Evolutionary conservation across 2,888 invertebrate genomes (phyloP), one percentile per base, ranked within the genome.

Genomic region (Sceliomorpha sp.): DNA sequence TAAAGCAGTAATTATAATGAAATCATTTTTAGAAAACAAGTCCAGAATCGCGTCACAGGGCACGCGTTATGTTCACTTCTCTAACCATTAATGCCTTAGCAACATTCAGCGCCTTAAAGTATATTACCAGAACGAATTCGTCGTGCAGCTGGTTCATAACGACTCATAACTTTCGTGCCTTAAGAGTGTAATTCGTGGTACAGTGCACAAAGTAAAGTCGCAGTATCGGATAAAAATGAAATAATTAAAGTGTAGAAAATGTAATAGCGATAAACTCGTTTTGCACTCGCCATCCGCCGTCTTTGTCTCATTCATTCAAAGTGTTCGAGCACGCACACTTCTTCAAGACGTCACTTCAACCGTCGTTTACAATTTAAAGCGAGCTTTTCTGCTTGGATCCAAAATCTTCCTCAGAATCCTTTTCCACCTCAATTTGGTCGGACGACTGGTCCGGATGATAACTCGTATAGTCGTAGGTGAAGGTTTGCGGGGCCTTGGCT

Each of bases 381-480:
- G 39, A 55, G 58, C 53, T 63, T 48, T 64, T 70, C 15, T 62
- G 62, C 24, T 56, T 67, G 10, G 40, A 24, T 13, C 37, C 64
- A 20, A 51, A 66, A 13, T 64, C 53, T 26, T 56, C 67, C 13
- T 39, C 7, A 0, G 37, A n/a, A 10, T 60, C 44, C 32, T 67
- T 67, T 10, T 55, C 27, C 56, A 71, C 1, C 42, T 58, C 17
- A 27, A 47, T 45, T 53, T 55, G 44, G 7, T 67, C 69, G 1
- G 72, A 40, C 14, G 70, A 26, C 14, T 76, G 79, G 0, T 76
- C 70, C 1, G 83, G 77, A 17, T 78, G 72, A 53, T 79, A 82
- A 27, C 74, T 78, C 1, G 81, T 74, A 31, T 84, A 85, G 3
- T 77, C 81, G 70, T 84, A 85, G 51, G 45, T 77, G 62, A 72